These are phyloP conservation scores for Scomberomorus guttatus DNA, from an alignment of 2,797 vertebrate species.

Conservation along the genomic window DNA sequence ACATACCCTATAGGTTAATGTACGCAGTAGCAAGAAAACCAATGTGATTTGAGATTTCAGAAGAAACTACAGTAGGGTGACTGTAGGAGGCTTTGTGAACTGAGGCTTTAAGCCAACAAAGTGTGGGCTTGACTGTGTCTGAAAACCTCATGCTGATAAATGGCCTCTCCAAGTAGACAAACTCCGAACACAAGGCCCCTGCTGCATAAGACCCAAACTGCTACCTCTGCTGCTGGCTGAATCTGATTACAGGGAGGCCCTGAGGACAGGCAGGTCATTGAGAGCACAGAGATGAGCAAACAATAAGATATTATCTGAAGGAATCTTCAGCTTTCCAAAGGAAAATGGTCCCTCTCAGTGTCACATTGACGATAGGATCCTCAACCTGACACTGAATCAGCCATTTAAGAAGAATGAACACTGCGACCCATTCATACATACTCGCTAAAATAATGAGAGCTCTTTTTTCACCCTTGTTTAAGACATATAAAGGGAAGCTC, in stretches of 20 bases:
- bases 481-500: slow-evolving; percentile 89
- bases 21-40: slow-evolving; percentile 54
- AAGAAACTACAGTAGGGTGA: slow-evolving; percentile 60
- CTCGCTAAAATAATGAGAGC: slow-evolving; percentile 88
- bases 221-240: slow-evolving; percentile 84
- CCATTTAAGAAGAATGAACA: slow-evolving; percentile 91
- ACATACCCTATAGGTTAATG: slow-evolving; percentile 46
- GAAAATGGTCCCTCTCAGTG: slow-evolving; percentile 90
- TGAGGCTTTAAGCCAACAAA: slow-evolving; percentile 76
- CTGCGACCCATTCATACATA: slow-evolving; percentile 85
- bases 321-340: slow-evolving; percentile 91
- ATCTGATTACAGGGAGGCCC: slow-evolving; percentile 87
- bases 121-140: slow-evolving; percentile 76
- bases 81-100: slow-evolving; percentile 66
- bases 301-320: slow-evolving; percentile 92
- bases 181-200: slow-evolving; percentile 79
- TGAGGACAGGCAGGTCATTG: slow-evolving; percentile 89
- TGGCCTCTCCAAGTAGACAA: slow-evolving; percentile 79
- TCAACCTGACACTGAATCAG: slow-evolving; percentile 92
- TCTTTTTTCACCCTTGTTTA: slow-evolving; percentile 90
- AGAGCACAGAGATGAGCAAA: slow-evolving; percentile 88
- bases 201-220: slow-evolving; percentile 81
- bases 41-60: slow-evolving; percentile 68
- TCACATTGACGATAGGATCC: slow-evolving; percentile 89
- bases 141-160: slow-evolving; percentile 83